These are phyloP conservation scores for Dynastes maya DNA, from an alignment of 2,888 invertebrate species.

Conservation along the genomic window DNA sequence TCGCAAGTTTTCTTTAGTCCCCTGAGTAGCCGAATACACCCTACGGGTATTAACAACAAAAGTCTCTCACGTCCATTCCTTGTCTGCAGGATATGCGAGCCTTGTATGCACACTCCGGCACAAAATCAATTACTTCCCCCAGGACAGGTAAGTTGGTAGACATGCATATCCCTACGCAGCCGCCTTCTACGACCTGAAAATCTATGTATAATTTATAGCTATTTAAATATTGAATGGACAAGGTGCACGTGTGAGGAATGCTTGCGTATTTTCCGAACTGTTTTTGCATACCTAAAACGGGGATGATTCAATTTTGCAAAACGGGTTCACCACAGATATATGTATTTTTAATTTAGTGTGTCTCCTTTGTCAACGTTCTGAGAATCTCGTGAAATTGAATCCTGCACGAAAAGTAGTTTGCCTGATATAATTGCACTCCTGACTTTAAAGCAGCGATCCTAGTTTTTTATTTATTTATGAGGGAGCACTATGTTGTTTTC, in stretches of 20 bases:
- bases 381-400: too few species aligned
- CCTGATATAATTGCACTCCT: too few species aligned
- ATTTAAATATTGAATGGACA: constrained; percentile 47
- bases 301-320: constrained; percentile 7
- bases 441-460: too few species aligned
- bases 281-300: constrained; percentile 31
- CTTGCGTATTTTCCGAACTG: constrained; percentile 10
- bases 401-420: too few species aligned
- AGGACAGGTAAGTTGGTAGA: constrained; percentile 49
- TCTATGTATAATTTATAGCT: constrained; percentile 50
- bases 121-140: constrained; percentile 51
- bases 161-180: constrained; percentile 46
- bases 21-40: constrained; percentile 28
- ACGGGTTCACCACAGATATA: neutral
- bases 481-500: too few species aligned
- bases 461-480: too few species aligned
- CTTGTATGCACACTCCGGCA: constrained; percentile 42
- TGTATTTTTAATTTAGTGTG: neutral
- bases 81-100: constrained; percentile 24
- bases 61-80: constrained; percentile 46
- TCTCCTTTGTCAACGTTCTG: neutral
- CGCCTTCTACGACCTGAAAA: constrained; percentile 35
- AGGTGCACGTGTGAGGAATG: constrained; percentile 34
- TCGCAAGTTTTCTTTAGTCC: constrained; percentile 40
- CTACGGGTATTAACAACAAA: constrained; percentile 45